phyloP scores from a whole-genome alignment of 2,797 vertebrate species.

The Erethizon dorsatum region DNA sequence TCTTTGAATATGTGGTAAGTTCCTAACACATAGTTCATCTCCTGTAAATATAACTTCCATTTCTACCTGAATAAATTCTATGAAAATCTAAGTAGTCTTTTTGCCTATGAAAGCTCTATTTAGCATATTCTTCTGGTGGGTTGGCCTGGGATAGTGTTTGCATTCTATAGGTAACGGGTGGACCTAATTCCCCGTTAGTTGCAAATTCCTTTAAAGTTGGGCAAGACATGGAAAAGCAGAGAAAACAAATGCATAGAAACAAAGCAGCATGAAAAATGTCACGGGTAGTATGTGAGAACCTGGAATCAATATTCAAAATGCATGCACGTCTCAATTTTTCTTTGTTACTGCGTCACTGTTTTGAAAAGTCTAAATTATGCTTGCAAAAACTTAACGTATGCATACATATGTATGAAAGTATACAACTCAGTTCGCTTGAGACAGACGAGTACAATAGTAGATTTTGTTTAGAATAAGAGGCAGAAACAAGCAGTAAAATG shows the following conservation, averaged over 20 bases:
- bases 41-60: background rate
- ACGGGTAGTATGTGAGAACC: conserved; percentile 84
- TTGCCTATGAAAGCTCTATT: background rate
- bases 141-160: background rate
- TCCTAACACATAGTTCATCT: background rate
- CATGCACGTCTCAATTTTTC: conserved; percentile 89
- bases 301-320: conserved; percentile 89
- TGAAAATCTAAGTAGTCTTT: background rate
- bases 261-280: conserved; percentile 87
- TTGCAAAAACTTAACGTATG: conserved; percentile 89
- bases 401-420: conserved; percentile 90
- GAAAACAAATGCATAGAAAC: conserved; percentile 83
- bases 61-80: conserved; percentile 3
- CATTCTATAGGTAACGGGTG: background rate
- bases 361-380: conserved; percentile 92
- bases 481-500: conserved; percentile 85
- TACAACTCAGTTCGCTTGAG: conserved; percentile 83
- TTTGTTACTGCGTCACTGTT: conserved; percentile 91
- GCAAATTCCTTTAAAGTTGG: conserved; percentile 65
- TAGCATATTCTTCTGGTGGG: background rate
- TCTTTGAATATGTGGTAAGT: conserved; percentile 33
- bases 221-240: conserved; percentile 76
- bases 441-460: conserved; percentile 85
- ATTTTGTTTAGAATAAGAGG: conserved; percentile 83
- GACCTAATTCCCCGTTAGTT: conserved; percentile 61